Evolutionary conservation across 1,140 invertebrate species (phyloP).

Genomic region (Scaptomyza pallida): DNA sequence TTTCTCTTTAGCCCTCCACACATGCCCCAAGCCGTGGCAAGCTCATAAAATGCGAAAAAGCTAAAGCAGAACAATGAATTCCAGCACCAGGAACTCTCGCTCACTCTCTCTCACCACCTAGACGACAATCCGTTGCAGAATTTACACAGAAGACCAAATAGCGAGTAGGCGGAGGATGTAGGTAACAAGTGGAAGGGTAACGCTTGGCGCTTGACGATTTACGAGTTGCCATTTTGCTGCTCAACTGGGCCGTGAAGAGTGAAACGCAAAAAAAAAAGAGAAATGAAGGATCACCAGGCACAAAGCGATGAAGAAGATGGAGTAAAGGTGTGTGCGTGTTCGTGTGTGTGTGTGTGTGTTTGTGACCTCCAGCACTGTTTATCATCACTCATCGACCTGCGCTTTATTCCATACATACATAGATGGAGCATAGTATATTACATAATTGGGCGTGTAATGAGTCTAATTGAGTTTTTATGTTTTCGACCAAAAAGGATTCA

Average conservation of each 20-base stretch:
- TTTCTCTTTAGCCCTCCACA: neutral
- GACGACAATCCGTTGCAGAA: constrained; percentile 38
- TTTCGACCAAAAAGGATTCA: constrained; percentile 44
- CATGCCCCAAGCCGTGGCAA: constrained; percentile 25
- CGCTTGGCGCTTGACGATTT: constrained; percentile 67
- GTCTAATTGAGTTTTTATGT: constrained; percentile 84
- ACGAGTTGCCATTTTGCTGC: constrained; percentile 79
- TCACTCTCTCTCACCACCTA: constrained; percentile 52
- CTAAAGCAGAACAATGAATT: constrained; percentile 72
- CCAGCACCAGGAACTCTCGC: constrained; percentile 48
- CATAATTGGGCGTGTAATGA: constrained; percentile 84
- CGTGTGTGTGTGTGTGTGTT: no score
- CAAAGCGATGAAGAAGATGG: constrained; percentile 12
- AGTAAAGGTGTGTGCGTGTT: no score
- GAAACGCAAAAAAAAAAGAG: constrained; percentile 12
- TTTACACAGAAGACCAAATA: neutral
- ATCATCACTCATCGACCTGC: constrained; percentile 22
- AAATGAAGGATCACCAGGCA: constrained; percentile 41
- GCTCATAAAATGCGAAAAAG: constrained; percentile 74
- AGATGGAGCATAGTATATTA: constrained; percentile 38
- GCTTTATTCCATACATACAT: constrained; percentile 67
- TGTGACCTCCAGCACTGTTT: constrained; percentile 8
- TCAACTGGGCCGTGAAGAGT: constrained; percentile 74
- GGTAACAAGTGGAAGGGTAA: constrained; percentile 16
- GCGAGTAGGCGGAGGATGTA: neutral